Percentiles rank a stretch among this genome's conserved stretches.
These are phyloP conservation scores for Chironex yamaguchii DNA, from an alignment of 30 jellyfish, hydroid and myxozoan genomes.

Conservation along the genomic window DNA sequence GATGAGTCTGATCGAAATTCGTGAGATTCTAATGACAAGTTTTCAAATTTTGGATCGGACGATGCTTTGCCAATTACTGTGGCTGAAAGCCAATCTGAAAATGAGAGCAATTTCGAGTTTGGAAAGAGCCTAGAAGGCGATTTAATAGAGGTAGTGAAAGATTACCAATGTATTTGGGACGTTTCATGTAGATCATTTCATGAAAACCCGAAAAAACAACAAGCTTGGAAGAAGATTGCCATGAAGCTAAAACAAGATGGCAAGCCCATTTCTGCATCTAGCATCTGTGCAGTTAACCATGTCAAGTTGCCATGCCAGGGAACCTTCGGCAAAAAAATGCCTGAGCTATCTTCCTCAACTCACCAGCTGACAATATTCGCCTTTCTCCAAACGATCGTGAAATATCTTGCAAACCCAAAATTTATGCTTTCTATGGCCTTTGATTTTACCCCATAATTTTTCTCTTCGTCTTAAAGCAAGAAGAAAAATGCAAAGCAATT, in stretches of 20 bases:
- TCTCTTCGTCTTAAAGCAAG: no score
- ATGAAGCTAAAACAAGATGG: neutral
- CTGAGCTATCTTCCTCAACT: no score
- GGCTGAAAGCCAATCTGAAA: neutral
- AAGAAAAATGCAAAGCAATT: no score
- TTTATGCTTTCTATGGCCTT: no score
- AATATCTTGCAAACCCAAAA: no score
- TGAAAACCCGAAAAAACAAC: neutral
- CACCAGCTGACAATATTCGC: no score
- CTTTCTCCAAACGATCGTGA: no score
- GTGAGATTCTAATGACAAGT: neutral
- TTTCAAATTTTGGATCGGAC: neutral
- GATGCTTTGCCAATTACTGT: neutral
- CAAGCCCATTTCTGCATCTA: neutral
- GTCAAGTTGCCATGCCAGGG: no score
- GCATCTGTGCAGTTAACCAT: no score
- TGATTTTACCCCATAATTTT: no score
- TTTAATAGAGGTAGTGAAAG: neutral
- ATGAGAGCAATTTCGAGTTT: neutral
- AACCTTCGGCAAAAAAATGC: no score
- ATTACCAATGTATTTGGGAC: neutral
- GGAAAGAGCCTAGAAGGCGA: neutral
- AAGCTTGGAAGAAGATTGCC: slow-evolving; percentile 15
- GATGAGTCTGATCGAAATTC: neutral
- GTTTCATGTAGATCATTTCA: neutral